phyloP scores from a whole-genome alignment of 2,113 vertebrate genomes.

The Megalops atlanticus region DNA sequence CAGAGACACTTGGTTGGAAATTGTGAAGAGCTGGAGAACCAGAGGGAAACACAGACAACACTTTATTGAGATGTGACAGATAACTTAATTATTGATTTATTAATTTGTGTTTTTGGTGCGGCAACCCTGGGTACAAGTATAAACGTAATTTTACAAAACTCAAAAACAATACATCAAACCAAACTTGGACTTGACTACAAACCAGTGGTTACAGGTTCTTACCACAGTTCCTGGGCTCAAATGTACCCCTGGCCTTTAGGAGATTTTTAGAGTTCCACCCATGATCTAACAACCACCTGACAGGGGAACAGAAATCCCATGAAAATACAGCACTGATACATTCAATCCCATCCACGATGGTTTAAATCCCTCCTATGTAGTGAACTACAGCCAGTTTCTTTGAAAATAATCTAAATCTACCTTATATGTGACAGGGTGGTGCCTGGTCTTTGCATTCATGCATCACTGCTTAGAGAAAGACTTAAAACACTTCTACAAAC shows the following conservation, averaged over 20 bases:
- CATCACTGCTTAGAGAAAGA: conserved; percentile 23
- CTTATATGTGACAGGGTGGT: conserved; percentile 20
- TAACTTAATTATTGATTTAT: conserved; percentile 61
- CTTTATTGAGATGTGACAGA: conserved; percentile 39
- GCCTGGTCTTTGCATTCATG: conserved; percentile 29
- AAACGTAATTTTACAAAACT: conserved; percentile 61
- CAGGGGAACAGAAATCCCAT: conserved; percentile 59
- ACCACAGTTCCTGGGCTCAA: conserved; percentile 41
- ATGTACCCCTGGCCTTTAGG: conserved; percentile 47
- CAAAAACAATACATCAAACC: conserved; percentile 68
- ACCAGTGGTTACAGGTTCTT: conserved; percentile 47
- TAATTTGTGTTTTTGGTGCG: conserved; percentile 61
- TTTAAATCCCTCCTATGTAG: conserved; percentile 49
- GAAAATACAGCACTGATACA: conserved; percentile 64
- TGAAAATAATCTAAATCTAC: conserved; percentile 46
- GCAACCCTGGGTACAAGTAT: conserved; percentile 66
- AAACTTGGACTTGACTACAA: conserved; percentile 64
- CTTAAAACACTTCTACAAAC: conserved; percentile 10
- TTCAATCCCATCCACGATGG: conserved; percentile 64
- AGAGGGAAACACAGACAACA: conserved; percentile 4
- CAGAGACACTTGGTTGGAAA: neutral
- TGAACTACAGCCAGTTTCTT: conserved; percentile 54
- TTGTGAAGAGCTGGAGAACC: neutral
- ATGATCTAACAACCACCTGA: conserved; percentile 68
- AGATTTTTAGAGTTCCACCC: conserved; percentile 48